phyloP scores from a whole-genome alignment of 2,797 vertebrate genomes.

The Bovichtus diacanthus region DNA sequence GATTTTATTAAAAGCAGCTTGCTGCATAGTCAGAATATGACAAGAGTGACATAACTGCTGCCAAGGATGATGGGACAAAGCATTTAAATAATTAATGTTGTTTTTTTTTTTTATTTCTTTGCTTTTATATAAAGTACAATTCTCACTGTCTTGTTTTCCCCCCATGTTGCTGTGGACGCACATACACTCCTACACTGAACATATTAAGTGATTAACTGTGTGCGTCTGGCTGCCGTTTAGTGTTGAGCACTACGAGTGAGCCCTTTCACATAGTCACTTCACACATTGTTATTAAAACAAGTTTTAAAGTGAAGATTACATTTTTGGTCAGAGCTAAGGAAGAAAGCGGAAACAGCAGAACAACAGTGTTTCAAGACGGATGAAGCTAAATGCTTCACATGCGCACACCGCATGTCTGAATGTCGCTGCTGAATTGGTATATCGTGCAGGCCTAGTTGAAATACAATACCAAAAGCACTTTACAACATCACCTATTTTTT shows the following conservation, averaged over 20 bases:
- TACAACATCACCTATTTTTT: constrained; percentile 19
- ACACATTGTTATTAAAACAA: too few species aligned
- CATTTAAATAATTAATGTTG: not conserved
- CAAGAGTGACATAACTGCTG: not conserved
- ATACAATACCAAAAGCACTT: constrained; percentile 6
- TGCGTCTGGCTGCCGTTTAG: too few species aligned
- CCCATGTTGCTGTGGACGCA: not conserved
- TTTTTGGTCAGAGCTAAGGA: too few species aligned
- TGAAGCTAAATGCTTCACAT: too few species aligned
- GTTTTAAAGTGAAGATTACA: too few species aligned
- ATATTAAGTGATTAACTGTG: not conserved
- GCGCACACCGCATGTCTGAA: too few species aligned
- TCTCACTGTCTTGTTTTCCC: not conserved
- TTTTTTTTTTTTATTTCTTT: not conserved
- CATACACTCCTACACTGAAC: not conserved
- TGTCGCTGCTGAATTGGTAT: too few species aligned
- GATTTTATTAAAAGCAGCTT: constrained; percentile 58
- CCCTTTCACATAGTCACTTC: too few species aligned
- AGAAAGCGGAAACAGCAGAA: too few species aligned
- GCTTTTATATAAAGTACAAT: not conserved
- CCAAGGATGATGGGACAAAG: not conserved
- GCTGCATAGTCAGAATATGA: not conserved
- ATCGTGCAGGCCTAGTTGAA: too few species aligned
- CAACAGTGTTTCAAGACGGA: too few species aligned
- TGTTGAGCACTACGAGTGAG: too few species aligned